Conservation (phyloP, 2,888 invertebrate species). For the Rhagophthalmus giganteus region DNA sequence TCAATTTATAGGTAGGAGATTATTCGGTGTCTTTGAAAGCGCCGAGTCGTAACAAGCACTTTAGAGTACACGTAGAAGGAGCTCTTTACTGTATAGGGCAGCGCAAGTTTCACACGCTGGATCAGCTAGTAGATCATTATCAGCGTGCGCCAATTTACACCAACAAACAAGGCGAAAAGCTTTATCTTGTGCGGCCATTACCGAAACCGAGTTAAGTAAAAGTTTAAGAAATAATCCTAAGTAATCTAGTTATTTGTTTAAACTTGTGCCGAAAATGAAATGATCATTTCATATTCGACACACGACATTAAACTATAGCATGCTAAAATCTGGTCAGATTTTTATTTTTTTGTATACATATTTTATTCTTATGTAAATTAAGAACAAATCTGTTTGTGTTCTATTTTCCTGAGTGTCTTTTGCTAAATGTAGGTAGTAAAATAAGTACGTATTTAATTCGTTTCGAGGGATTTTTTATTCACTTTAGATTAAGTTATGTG, state of each 20-base stretch:
- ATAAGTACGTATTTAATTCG: neutral
- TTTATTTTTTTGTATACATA: conserved; percentile 27
- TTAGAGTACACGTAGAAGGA: conserved; percentile 94
- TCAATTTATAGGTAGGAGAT: conserved; percentile 83
- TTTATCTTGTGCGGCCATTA: conserved; percentile 93
- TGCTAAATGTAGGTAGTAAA: conserved; percentile 12
- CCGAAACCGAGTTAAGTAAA: conserved; percentile 61
- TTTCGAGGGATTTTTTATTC: conserved; percentile 4
- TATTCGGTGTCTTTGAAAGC: conserved; percentile 98
- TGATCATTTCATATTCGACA: conserved; percentile 6
- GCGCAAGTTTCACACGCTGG: conserved; percentile 93
- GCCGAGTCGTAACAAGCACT: conserved; percentile 97
- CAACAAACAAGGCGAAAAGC: conserved; percentile 95
- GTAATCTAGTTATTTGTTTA: conserved; percentile 12
- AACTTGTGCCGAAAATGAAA: conserved; percentile 3
- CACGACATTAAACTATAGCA: conserved; percentile 15
- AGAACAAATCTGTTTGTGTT: conserved; percentile 3
- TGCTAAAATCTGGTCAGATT: conserved; percentile 35
- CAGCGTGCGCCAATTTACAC: conserved; percentile 99
- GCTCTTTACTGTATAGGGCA: conserved; percentile 96
- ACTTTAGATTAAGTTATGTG: neutral
- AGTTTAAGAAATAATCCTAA: conserved; percentile 8
- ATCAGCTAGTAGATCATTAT: conserved; percentile 97
- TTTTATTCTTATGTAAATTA: conserved; percentile 25
- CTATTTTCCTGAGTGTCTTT: conserved; percentile 14